These are phyloP conservation scores for Drosophila mayaguana DNA, from an alignment of 2,888 invertebrate species.

Conservation along the genomic window DNA sequence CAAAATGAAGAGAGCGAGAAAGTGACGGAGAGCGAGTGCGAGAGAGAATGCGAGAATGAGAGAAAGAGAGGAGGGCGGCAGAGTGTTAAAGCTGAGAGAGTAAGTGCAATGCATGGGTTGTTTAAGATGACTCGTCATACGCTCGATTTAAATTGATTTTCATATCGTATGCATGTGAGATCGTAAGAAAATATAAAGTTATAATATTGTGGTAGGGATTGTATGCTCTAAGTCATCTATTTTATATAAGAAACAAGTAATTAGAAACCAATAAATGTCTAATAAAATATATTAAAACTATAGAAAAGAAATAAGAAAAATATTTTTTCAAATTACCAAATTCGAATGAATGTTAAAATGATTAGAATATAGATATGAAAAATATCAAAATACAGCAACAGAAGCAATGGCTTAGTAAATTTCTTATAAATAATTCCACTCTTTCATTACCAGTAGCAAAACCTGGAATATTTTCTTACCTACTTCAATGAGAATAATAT, in stretches of 20 bases:
- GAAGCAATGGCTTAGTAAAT: no score
- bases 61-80: conserved; percentile 3
- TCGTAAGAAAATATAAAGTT: background rate
- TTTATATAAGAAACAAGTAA: background rate
- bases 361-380: no score
- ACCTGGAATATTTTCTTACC: no score
- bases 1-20: background rate
- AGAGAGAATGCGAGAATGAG: conserved; percentile 28
- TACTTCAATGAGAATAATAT: background rate
- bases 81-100: conserved; percentile 20
- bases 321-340: no score
- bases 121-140: conserved; percentile 41
- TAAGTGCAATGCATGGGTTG: conserved; percentile 47
- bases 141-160: conserved; percentile 58
- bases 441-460: no score
- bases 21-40: background rate
- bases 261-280: no score
- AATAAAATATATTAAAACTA: no score
- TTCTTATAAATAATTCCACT: no score
- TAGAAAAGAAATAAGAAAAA: no score
- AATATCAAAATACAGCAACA: no score
- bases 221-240: conserved; percentile 14
- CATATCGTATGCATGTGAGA: conserved; percentile 34
- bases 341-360: no score
- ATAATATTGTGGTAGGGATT: background rate